phyloP scores from a whole-genome alignment of 2,113 vertebrate species.

The Regulus satrapa region DNA sequence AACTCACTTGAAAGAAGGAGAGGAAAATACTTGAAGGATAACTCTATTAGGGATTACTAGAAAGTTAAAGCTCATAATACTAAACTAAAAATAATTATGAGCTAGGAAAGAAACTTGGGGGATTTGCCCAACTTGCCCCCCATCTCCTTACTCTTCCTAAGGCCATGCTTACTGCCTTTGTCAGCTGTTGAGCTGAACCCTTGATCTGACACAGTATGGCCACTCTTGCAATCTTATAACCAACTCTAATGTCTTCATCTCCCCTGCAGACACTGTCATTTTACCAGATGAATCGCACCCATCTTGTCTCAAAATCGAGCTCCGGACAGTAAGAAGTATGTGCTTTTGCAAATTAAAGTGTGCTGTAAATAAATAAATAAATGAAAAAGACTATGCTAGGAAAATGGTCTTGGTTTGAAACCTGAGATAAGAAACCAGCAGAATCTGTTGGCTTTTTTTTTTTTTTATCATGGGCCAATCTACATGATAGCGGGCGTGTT shows the following conservation, averaged over 20 bases:
- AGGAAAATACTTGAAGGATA: not conserved
- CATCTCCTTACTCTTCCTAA: not conserved
- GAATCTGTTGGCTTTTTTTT: not conserved
- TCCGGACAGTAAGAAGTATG: not conserved
- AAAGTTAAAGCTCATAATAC: not conserved
- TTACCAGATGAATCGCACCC: not conserved
- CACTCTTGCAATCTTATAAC: not conserved
- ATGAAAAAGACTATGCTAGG: not conserved
- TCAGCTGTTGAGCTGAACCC: not conserved
- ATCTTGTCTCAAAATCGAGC: not conserved
- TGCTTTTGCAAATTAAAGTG: not conserved
- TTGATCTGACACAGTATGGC: not conserved
- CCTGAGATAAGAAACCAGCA: not conserved
- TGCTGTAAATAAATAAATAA: not conserved
- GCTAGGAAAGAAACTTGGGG: not conserved
- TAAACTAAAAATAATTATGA: not conserved
- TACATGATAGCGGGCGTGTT: not conserved
- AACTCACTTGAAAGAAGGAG: not conserved
- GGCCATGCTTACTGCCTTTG: not conserved
- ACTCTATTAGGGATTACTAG: not conserved
- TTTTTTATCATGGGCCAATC: not conserved
- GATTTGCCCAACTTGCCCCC: not conserved
- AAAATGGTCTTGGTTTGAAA: not conserved
- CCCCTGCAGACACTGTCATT: not conserved
- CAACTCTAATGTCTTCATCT: not conserved